Percentiles rank a stretch among this genome's conserved stretches.
Conservation (phyloP, 1,140 invertebrate genomes). For the Drosophila gunungcola region DNA sequence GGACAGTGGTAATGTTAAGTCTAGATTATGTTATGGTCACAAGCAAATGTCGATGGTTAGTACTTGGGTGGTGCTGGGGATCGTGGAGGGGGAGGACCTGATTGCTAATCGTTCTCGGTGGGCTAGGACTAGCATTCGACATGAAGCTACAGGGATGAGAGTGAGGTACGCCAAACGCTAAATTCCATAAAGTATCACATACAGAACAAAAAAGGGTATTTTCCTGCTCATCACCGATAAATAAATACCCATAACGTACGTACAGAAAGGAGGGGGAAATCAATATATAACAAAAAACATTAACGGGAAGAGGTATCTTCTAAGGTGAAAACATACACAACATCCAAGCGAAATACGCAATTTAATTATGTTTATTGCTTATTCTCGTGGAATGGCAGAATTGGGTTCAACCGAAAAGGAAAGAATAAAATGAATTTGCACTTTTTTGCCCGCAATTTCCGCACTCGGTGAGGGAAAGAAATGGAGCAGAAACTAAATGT, state of each 20-base stretch:
- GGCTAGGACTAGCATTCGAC: conserved; percentile 15
- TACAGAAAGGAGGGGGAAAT: neutral
- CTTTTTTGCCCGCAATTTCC: conserved; percentile 74
- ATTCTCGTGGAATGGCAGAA: conserved; percentile 12
- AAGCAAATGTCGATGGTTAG: conserved; percentile 23
- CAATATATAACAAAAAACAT: conserved; percentile 9
- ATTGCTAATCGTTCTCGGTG: conserved; percentile 4
- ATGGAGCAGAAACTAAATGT: conserved; percentile 35
- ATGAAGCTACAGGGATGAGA: conserved; percentile 25
- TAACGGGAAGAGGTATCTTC: neutral
- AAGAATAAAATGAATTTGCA: conserved; percentile 65
- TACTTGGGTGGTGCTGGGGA: conserved; percentile 16
- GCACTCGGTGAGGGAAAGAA: conserved; percentile 47
- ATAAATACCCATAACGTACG: conserved; percentile 1
- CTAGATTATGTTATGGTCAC: conserved; percentile 15
- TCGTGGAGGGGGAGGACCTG: neutral
- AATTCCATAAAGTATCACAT: conserved; percentile 8
- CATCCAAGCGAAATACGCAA: conserved; percentile 62
- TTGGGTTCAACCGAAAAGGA: conserved; percentile 7
- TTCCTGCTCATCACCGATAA: conserved; percentile 7
- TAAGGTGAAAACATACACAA: conserved; percentile 42
- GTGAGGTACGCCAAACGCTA: conserved; percentile 13
- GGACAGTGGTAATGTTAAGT: conserved; percentile 35
- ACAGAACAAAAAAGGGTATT: conserved; percentile 10
- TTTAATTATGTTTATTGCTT: conserved; percentile 29